Base-by-base conservation (phyloP, 37 sponge, comb jelly and placozoan species). In the Ianthella basta region DNA sequence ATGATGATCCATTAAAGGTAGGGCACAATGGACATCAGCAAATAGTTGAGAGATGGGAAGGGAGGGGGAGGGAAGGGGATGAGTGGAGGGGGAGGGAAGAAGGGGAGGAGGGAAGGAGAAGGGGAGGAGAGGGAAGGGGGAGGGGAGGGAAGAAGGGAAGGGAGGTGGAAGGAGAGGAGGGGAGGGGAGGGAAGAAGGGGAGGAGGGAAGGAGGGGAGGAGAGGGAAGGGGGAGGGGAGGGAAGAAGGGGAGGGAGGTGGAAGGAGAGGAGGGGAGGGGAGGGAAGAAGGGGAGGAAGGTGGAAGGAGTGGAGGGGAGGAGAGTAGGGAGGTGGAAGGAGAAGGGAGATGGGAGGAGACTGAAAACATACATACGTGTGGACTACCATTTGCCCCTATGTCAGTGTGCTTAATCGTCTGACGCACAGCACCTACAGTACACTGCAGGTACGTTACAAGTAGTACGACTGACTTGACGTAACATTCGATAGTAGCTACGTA, bases 181-280 rank as follows among this genome's bases (percentile, higher is more conserved):
- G n/a, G 35, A 40, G 61, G 0, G 64, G 53, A 63, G 50, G 74
- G 14, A 37, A 56, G 73, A 24, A 39, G 38, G 55, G 77, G 55
- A 44, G 85, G 85, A 32, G 75, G 72, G 60, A 72, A 24, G 34
- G 63, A 39, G 65, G 65, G n/a, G 65, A 38, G 16, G 68, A 55
- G 24, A 55, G 72, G 59, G 36, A 35, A 32, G 33, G 67, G 83
- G 21, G 68, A 54, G 65, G 37, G 3, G 33, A 36, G 55, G 60
- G 68, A 15, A 50, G 79, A 66, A 35, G 13, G 65, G 54, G 64
- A 60, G 60, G 56, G 82, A 39, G 44, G 78, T 19, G 85, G 85
- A 67, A 73, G 80, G 41, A 80, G 61, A 67, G 80, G 68, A 25
- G 80, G 64, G 64, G 79, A 80, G 29, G 80, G 64, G 3, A 8